A percentile compares a stretch with the other conserved stretches of the same genome.
Conservation (phyloP, 2,113 vertebrate species). For the Shinisaurus crocodilurus region DNA sequence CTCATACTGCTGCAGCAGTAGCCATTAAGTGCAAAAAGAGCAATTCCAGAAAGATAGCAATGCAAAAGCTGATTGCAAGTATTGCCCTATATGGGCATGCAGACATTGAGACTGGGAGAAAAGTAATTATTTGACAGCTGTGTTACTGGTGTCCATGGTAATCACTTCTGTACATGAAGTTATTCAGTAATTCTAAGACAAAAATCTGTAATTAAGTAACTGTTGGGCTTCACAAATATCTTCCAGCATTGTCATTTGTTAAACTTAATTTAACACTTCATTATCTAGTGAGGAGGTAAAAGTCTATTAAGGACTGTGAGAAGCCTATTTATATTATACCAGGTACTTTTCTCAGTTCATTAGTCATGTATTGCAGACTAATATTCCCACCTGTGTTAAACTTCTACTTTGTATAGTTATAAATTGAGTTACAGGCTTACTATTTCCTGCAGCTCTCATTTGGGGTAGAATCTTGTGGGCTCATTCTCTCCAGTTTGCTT, state of each 20-base stretch:
- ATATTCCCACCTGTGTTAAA: constrained; percentile 67
- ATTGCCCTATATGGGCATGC: not conserved
- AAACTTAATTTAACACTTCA: constrained; percentile 72
- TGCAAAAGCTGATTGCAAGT: no score
- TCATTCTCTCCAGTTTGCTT: not conserved
- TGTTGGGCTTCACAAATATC: constrained; percentile 31
- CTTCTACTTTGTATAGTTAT: constrained; percentile 45
- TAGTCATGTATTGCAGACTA: constrained; percentile 62
- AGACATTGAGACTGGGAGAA: not conserved
- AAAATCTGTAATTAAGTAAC: constrained; percentile 53
- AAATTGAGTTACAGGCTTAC: constrained; percentile 55
- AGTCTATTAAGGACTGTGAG: constrained; percentile 52
- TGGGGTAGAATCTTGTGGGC: not conserved
- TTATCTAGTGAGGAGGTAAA: constrained; percentile 69
- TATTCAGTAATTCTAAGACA: constrained; percentile 50
- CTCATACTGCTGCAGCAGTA: not conserved
- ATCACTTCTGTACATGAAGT: constrained; percentile 24
- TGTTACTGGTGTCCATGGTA: constrained; percentile 28
- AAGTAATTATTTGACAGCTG: constrained; percentile 37
- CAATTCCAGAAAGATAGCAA: constrained; percentile 11
- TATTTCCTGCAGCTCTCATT: constrained; percentile 30
- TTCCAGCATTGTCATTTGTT: constrained; percentile 46
- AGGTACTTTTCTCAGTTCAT: constrained; percentile 60
- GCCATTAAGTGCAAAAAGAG: not conserved
- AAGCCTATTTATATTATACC: constrained; percentile 56